Evolutionary conservation across 2,113 vertebrate genomes (phyloP).

Genomic region (Scopus umbretta): DNA sequence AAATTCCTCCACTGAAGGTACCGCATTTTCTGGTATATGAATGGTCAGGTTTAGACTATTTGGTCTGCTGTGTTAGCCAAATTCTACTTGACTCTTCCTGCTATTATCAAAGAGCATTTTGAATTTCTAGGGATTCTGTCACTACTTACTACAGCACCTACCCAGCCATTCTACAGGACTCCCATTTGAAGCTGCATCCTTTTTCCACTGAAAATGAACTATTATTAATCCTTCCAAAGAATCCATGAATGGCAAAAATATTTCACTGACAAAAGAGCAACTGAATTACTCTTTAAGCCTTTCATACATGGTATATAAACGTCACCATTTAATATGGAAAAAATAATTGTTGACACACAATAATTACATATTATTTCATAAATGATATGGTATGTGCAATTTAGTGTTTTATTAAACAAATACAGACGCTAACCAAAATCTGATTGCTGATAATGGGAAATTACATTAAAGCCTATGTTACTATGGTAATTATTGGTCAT

Average conservation of each 20-base stretch:
- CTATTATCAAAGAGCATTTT: not conserved
- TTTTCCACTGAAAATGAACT: not conserved
- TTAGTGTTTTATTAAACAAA: slow-evolving; percentile 76
- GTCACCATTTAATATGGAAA: not conserved
- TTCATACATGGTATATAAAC: not conserved
- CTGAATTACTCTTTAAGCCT: not conserved
- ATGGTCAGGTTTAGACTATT: not conserved
- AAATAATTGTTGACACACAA: not conserved
- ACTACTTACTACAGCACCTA: not conserved
- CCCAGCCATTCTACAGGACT: not conserved
- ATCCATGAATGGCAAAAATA: not conserved
- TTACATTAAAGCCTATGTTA: slow-evolving; percentile 64
- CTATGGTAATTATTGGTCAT: slow-evolving; percentile 59
- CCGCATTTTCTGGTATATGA: not conserved
- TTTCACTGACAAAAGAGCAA: not conserved
- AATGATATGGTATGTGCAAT: slow-evolving; percentile 54
- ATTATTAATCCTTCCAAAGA: not conserved
- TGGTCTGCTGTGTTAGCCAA: not conserved
- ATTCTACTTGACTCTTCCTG: not conserved
- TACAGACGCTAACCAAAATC: slow-evolving; percentile 63
- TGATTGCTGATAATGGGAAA: slow-evolving; percentile 62
- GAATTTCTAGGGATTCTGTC: not conserved
- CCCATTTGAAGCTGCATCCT: not conserved
- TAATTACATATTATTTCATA: slow-evolving; percentile 47
- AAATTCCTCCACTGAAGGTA: not conserved